Evolutionary conservation across 2,888 invertebrate species (phyloP).

Genomic region (Troides helena): DNA sequence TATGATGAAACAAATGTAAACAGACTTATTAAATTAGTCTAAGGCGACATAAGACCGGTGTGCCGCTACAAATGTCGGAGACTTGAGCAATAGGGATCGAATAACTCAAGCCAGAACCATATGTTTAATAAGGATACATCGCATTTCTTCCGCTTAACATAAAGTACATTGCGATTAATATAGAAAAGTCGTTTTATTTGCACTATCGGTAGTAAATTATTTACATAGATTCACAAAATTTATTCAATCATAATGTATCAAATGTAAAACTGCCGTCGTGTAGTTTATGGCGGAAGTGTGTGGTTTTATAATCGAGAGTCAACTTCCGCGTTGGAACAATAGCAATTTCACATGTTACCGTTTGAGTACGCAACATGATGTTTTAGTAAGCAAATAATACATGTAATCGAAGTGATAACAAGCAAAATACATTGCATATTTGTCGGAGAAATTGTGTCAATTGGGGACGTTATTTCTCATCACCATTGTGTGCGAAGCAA

Average conservation of each 20-base stretch:
- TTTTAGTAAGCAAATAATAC: neutral
- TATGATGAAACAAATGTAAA: too few relatives aligned
- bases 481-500: neutral
- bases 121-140: too few relatives aligned
- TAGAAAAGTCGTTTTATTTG: neutral
- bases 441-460: neutral
- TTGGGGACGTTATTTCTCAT: neutral
- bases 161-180: neutral
- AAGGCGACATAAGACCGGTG: too few relatives aligned
- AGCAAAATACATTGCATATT: neutral
- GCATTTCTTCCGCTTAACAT: too few relatives aligned
- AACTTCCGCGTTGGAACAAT: conserved; percentile 21
- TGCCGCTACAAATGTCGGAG: too few relatives aligned
- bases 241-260: neutral
- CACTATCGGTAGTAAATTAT: neutral
- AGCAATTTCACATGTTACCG: conserved; percentile 7
- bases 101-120: too few relatives aligned
- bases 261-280: conserved; percentile 8
- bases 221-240: conserved; percentile 1
- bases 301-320: conserved; percentile 15
- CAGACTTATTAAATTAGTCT: too few relatives aligned
- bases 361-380: conserved; percentile 1
- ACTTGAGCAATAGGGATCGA: too few relatives aligned
- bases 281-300: conserved; percentile 12
- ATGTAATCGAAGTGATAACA: neutral